Evolutionary conservation across 1,140 invertebrate genomes (phyloP).

Genomic region (Formica exsecta): DNA sequence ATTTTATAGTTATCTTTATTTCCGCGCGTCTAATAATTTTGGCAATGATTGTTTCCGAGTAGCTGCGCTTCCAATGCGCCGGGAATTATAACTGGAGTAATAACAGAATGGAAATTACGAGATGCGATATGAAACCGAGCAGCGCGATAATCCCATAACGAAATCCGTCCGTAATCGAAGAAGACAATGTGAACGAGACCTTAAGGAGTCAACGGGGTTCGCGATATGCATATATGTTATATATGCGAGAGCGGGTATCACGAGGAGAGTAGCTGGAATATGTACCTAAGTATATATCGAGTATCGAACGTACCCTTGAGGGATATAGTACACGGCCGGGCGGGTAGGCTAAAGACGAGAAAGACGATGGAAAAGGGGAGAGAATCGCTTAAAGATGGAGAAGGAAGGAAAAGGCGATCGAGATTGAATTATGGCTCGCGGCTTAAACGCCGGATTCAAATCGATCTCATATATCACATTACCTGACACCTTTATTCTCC

Average conservation of each 20-base stretch:
- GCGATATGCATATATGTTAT: slow-evolving; percentile 57
- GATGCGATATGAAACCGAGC: slow-evolving; percentile 19
- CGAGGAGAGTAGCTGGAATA: slow-evolving; percentile 70
- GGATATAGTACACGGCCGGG: slow-evolving; percentile 41
- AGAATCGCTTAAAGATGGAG: slow-evolving; percentile 20
- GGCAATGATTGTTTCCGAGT: background rate
- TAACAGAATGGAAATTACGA: slow-evolving; percentile 23
- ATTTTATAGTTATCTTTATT: slow-evolving; percentile 8
- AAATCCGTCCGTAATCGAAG: slow-evolving; percentile 53
- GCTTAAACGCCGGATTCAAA: slow-evolving; percentile 76
- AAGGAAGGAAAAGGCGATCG: slow-evolving; percentile 68
- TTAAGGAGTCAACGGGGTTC: slow-evolving; percentile 64
- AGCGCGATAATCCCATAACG: slow-evolving; percentile 42
- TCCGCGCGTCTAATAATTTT: background rate
- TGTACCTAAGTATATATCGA: slow-evolving; percentile 69
- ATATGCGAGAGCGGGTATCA: slow-evolving; percentile 49
- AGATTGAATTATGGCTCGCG: slow-evolving; percentile 75
- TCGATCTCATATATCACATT: slow-evolving; percentile 77
- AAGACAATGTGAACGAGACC: slow-evolving; percentile 51
- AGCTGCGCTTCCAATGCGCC: background rate
- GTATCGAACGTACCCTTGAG: slow-evolving; percentile 71
- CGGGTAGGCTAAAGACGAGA: slow-evolving; percentile 25
- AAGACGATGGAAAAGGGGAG: background rate
- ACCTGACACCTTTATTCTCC: slow-evolving; percentile 76
- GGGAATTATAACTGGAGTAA: background rate